Evolutionary conservation across 2,888 invertebrate species (phyloP).

Genomic region (Eueremaeus valkanovi): DNA sequence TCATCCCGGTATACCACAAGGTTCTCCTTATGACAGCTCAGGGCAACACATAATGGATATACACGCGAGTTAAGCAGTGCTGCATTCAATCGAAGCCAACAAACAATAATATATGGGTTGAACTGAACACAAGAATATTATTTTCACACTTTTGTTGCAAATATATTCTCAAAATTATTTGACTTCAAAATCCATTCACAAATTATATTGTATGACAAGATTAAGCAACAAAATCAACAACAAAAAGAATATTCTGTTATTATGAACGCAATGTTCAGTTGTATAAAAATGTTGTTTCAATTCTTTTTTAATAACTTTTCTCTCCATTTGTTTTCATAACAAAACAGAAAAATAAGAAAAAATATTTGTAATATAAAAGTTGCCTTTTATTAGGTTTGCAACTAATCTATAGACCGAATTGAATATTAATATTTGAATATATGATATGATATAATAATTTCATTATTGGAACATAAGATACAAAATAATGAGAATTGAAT

Average conservation of each 20-base stretch:
- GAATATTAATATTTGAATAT: neutral
- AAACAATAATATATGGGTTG: neutral
- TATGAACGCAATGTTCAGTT: too few species aligned
- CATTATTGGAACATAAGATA: neutral
- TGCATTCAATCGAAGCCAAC: neutral
- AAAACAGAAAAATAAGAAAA: too few species aligned
- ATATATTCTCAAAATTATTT: too few species aligned
- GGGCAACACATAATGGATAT: conserved; percentile 51
- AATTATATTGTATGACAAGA: too few species aligned
- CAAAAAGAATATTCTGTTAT: too few species aligned
- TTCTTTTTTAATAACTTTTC: too few species aligned
- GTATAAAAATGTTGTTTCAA: too few species aligned
- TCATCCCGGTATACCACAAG: conserved; percentile 54
- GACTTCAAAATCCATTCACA: too few species aligned
- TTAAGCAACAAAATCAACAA: too few species aligned
- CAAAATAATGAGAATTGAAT: neutral
- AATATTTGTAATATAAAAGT: conserved; percentile 1
- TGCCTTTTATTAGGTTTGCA: conserved; percentile 9
- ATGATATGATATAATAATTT: neutral
- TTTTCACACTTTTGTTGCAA: too few species aligned
- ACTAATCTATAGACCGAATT: conserved; percentile 10
- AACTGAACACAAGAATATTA: too few species aligned
- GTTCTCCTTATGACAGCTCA: conserved; percentile 52
- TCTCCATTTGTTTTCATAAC: too few species aligned
- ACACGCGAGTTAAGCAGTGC: conserved; percentile 49